Base-by-base conservation (phyloP, 2,888 invertebrate species). In the Rhogogaster chlorosoma region DNA sequence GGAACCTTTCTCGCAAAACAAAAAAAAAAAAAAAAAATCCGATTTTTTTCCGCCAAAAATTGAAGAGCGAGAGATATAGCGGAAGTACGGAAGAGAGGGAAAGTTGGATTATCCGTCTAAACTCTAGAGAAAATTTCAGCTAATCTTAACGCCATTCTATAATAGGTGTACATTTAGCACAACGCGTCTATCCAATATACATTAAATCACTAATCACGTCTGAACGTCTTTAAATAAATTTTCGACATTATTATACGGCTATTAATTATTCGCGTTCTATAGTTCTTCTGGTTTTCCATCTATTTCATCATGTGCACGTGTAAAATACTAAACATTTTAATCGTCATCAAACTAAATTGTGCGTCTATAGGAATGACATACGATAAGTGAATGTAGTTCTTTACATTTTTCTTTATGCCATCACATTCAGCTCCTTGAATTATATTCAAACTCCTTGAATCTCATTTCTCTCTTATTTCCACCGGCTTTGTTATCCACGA, bases 291-390 rank as follows among this genome's bases (percentile, higher is more conserved):
- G 49, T 53, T 77, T 49, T 49, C 9, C 49, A 53, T 32, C 22
- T 9, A 32, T 67, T 67, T n/a, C n/a, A 53, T 53, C 73, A 42
- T 42, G 2, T 42, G 73, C 73, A 73, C 73, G 49, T 77, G 77
- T 77, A 77, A 53, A 77, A 77, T 32, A 77, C 6, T 29, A 7
- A 49, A 49, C 77, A 77, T 77, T 29, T 77, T 53, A 53, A 77
- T 75, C 26, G 22, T 75, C 75, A 45, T 70, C 22, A 9, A 22
- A 75, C 26, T 45, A 26, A 75, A n/a, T 36, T 61, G 61, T 61
- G 61, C 61, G 26, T 61, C 4, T 61, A 70, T 22, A 12, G n/a
- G n/a, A n/a, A 71, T 71, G n/a, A 42, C 12, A 67, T 45, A 45
- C 32, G n/a, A 70, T 36, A 36, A 36, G 70, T 36, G 2, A n/a